Percentiles rank a stretch among this genome's conserved stretches.
These are phyloP conservation scores for Chrysocyon brachyurus DNA, from an alignment of 2,797 vertebrate species.

Conservation along the genomic window DNA sequence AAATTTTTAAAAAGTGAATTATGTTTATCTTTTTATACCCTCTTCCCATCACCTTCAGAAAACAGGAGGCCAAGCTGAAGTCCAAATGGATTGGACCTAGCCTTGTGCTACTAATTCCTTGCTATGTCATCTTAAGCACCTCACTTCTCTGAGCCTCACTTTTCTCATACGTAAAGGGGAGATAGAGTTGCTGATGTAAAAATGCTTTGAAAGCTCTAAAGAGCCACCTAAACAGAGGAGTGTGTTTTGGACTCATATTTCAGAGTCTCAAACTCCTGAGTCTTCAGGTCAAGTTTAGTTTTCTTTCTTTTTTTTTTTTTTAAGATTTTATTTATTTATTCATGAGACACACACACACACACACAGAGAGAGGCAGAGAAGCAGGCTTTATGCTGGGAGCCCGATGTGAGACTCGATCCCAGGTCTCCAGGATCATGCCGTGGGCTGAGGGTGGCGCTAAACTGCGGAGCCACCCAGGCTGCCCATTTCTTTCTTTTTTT, in stretches of 20 bases:
- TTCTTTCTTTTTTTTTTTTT: too few relatives aligned
- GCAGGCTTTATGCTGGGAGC: too few relatives aligned
- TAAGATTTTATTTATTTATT: too few relatives aligned
- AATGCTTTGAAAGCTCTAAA: constrained; percentile 16
- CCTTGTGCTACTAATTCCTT: background rate
- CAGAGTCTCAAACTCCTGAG: background rate
- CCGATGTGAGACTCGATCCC: too few relatives aligned
- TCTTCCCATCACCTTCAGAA: background rate
- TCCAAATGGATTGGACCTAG: background rate
- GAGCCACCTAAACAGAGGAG: background rate
- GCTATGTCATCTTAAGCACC: background rate
- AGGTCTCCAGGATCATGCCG: too few relatives aligned
- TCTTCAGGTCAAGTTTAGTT: background rate
- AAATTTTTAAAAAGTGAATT: background rate
- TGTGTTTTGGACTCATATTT: background rate
- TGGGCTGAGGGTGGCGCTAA: too few relatives aligned
- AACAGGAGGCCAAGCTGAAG: background rate
- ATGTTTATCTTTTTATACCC: background rate
- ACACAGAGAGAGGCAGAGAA: too few relatives aligned
- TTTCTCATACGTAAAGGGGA: background rate
- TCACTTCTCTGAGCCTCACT: background rate
- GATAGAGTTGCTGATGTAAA: background rate
- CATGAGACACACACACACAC: too few relatives aligned
- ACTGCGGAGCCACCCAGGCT: too few relatives aligned
- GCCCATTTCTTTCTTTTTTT: too few relatives aligned